A percentile compares a stretch with the other conserved stretches of the same genome.
These are phyloP conservation scores for Nephrotoma appendiculata DNA, from an alignment of 2,888 invertebrate species.

Conservation along the genomic window DNA sequence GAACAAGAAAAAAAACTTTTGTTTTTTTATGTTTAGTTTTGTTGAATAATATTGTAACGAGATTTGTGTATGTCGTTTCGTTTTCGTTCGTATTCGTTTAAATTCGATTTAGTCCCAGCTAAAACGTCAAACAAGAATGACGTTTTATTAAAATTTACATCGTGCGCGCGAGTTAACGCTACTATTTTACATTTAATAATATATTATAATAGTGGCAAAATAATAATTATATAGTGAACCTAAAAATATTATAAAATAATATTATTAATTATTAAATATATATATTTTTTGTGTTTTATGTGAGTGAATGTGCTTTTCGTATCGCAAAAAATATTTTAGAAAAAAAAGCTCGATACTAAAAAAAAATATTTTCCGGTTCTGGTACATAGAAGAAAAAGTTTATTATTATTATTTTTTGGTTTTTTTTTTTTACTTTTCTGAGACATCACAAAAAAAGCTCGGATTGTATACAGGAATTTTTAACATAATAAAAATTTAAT, in stretches of 20 bases:
- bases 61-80: background rate
- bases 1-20: background rate
- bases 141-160: slow-evolving; percentile 1
- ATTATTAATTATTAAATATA: background rate
- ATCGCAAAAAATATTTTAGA: background rate
- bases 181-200: background rate
- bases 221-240: background rate
- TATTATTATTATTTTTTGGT: background rate
- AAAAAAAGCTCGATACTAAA: background rate
- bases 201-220: background rate
- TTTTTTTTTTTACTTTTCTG: background rate
- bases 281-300: background rate
- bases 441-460: background rate
- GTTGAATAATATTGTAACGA: background rate
- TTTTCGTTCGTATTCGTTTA: slow-evolving; percentile 2
- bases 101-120: slow-evolving; percentile 6
- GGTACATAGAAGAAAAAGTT: background rate
- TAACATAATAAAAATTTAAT: background rate
- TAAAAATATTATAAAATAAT: background rate
- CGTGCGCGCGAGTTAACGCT: slow-evolving; percentile 5
- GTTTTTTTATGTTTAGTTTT: background rate
- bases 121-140: background rate
- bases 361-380: background rate
- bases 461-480: background rate
- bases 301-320: background rate